Conservation (phyloP, 1,140 invertebrate genomes). For the Maconellicoccus hirsutus region DNA sequence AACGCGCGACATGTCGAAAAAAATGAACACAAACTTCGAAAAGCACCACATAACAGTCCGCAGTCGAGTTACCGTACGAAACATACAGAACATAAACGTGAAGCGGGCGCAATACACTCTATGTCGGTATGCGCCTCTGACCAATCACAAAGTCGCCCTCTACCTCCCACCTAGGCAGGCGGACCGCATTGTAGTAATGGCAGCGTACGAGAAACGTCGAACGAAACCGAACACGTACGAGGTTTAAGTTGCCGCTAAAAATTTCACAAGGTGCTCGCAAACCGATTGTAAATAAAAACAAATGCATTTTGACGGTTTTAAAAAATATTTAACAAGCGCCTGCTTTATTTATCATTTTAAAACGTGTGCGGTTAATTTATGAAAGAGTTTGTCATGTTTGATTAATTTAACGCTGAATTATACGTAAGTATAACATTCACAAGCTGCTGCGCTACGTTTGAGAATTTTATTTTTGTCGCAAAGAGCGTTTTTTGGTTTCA, state of each 20-base stretch:
- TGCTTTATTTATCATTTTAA: too few relatives aligned
- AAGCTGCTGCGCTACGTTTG: too few relatives aligned
- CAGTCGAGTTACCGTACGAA: background rate
- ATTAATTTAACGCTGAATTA: too few relatives aligned
- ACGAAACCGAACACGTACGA: background rate
- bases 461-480: too few relatives aligned
- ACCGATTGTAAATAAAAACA: slow-evolving; percentile 5
- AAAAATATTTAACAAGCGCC: background rate
- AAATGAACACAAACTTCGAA: slow-evolving; percentile 1
- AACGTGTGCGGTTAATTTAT: too few relatives aligned
- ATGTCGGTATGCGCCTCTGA: slow-evolving; percentile 30
- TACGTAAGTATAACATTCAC: too few relatives aligned
- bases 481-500: too few relatives aligned
- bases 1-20: slow-evolving; percentile 2
- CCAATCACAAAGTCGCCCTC: slow-evolving; percentile 34
- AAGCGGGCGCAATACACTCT: slow-evolving; percentile 4
- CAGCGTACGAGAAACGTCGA: slow-evolving; percentile 11
- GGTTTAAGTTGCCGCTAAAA: too few relatives aligned
- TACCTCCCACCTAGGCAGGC: slow-evolving; percentile 25
- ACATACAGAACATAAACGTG: background rate
- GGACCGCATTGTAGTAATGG: slow-evolving; percentile 23
- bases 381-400: too few relatives aligned
- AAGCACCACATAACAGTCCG: background rate
- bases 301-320: background rate
- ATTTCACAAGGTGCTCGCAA: background rate